phyloP scores from a whole-genome alignment of 2,888 invertebrate species.

The Psylliodes chrysocephalus region DNA sequence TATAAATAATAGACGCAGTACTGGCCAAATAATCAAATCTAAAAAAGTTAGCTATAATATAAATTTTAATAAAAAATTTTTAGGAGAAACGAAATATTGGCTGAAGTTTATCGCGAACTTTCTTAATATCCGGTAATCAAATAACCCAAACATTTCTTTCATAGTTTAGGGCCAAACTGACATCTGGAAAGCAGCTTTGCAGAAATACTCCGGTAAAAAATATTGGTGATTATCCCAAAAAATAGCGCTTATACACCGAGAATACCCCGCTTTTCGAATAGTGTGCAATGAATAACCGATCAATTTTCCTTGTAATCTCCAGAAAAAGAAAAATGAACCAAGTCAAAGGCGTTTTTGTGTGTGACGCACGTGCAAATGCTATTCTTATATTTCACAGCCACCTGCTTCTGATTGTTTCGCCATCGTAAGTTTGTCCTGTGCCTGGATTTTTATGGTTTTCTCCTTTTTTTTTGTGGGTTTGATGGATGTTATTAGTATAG shows the following conservation, averaged over 20 bases:
- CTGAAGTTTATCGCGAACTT: no score
- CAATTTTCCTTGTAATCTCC: background rate
- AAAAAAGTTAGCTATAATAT: no score
- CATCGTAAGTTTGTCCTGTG: slow-evolving; percentile 53
- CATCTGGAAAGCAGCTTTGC: no score
- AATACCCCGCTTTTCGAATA: background rate
- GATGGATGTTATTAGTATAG: slow-evolving; percentile 47
- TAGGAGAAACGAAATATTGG: no score
- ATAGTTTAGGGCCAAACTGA: no score
- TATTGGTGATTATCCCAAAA: background rate
- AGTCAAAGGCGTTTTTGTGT: slow-evolving; percentile 48
- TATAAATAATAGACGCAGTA: no score
- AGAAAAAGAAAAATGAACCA: slow-evolving; percentile 42
- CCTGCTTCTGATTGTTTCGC: slow-evolving; percentile 59
- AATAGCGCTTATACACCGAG: background rate
- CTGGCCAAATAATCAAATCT: no score
- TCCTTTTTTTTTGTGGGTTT: slow-evolving; percentile 40
- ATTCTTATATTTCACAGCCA: slow-evolving; percentile 59
- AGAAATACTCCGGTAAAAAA: no score
- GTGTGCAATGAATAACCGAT: slow-evolving; percentile 14
- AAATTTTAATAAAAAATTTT: no score
- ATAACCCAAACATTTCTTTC: no score
- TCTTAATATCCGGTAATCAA: no score
- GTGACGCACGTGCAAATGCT: slow-evolving; percentile 54
- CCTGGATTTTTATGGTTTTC: slow-evolving; percentile 37